Conservation (phyloP, 2,888 invertebrate species). For the Thereva nobilitata region DNA sequence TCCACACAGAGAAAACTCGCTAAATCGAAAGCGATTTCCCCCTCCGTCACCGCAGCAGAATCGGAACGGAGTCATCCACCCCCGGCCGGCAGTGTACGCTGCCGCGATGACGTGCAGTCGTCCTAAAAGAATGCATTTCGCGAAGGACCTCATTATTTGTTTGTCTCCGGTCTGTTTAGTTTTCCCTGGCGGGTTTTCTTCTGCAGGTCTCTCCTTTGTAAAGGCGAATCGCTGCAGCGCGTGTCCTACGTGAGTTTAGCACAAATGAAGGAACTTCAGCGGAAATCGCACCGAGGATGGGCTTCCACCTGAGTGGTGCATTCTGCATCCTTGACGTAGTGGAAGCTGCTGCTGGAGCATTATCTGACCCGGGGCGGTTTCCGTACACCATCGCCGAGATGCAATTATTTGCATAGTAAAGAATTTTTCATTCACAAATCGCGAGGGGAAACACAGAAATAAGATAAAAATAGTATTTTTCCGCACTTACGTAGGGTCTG, state of each 20-base stretch:
- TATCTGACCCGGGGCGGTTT: slow-evolving; percentile 13
- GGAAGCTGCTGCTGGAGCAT: background rate
- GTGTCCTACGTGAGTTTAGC: slow-evolving; percentile 33
- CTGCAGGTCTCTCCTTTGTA: slow-evolving; percentile 5
- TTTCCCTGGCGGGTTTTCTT: slow-evolving; percentile 1
- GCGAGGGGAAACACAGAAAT: slow-evolving; percentile 15
- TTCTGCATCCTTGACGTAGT: slow-evolving; percentile 9
- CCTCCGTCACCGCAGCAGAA: slow-evolving; percentile 7
- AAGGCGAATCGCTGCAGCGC: background rate
- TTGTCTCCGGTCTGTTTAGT: slow-evolving; percentile 13
- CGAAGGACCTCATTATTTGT: slow-evolving; percentile 32
- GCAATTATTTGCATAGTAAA: slow-evolving; percentile 24
- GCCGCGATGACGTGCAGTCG: too few species aligned
- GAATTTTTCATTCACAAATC: slow-evolving; percentile 36
- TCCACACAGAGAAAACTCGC: background rate
- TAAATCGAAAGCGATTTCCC: slow-evolving; percentile 13
- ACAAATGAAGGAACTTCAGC: background rate
- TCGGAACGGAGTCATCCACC: slow-evolving; percentile 2
- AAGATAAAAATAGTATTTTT: slow-evolving; percentile 20
- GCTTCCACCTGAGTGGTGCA: slow-evolving; percentile 26
- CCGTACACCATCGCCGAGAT: slow-evolving; percentile 9
- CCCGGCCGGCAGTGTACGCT: slow-evolving; percentile 5
- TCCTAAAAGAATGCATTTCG: slow-evolving; percentile 1
- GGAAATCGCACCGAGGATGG: slow-evolving; percentile 10
- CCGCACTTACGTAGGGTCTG: background rate